Conservation (phyloP, 2,888 invertebrate species). For the Sclerodermus sp. region DNA sequence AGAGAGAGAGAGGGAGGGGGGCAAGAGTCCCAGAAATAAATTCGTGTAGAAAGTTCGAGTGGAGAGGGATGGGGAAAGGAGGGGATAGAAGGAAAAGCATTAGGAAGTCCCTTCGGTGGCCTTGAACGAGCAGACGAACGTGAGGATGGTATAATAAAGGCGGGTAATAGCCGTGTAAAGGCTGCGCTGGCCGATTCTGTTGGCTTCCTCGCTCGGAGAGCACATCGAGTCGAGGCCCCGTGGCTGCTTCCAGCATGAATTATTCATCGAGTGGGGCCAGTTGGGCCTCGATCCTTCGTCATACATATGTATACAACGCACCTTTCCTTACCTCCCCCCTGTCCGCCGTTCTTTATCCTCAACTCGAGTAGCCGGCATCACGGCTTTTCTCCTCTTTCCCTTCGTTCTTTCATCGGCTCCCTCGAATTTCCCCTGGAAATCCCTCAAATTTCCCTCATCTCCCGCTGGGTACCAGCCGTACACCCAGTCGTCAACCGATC, state of each 20-base stretch:
- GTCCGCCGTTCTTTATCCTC: background rate
- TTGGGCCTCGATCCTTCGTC: slow-evolving; percentile 43
- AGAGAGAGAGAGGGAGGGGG: no score
- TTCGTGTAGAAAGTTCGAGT: slow-evolving; percentile 3
- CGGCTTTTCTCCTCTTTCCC: slow-evolving; percentile 8
- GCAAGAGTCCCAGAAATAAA: no score
- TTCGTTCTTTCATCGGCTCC: background rate
- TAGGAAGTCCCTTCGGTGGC: no score
- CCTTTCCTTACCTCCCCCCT: slow-evolving; percentile 10
- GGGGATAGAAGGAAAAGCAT: no score
- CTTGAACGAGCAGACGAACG: no score
- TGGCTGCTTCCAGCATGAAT: slow-evolving; percentile 40
- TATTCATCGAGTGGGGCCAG: slow-evolving; percentile 45
- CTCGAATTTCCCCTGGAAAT: no score
- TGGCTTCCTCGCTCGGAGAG: slow-evolving; percentile 1
- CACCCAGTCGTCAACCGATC: no score
- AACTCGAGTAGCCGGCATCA: no score
- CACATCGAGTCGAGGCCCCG: slow-evolving; percentile 15
- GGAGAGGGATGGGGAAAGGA: slow-evolving; percentile 10
- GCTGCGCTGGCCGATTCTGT: slow-evolving; percentile 6
- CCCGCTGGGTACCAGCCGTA: no score
- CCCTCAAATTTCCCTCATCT: no score
- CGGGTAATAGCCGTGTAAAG: slow-evolving; percentile 30
- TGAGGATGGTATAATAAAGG: slow-evolving; percentile 26
- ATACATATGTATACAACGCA: slow-evolving; percentile 35